phyloP scores from a whole-genome alignment of 1,140 invertebrate genomes.

The Drosophila murphyi region DNA sequence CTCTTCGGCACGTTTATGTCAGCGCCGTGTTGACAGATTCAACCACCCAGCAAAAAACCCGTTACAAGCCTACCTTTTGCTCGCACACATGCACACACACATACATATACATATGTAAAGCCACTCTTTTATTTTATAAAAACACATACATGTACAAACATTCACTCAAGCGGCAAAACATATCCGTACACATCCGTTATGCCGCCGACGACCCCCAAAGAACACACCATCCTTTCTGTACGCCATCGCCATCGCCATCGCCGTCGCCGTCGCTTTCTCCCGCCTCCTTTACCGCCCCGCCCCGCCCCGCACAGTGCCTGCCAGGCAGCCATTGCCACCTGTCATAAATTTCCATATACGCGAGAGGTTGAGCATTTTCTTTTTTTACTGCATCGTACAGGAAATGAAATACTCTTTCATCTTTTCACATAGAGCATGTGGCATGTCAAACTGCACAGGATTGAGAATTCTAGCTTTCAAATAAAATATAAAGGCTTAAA shows the following conservation, averaged over 20 bases:
- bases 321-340: slow-evolving; percentile 71
- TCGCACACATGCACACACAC: slow-evolving; percentile 23
- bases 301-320: slow-evolving; percentile 15
- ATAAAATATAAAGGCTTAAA: too few relatives aligned
- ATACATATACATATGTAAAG: slow-evolving; percentile 43
- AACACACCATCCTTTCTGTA: slow-evolving; percentile 20
- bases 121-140: slow-evolving; percentile 79
- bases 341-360: slow-evolving; percentile 79
- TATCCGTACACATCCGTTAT: slow-evolving; percentile 78
- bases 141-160: slow-evolving; percentile 68
- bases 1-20: slow-evolving; percentile 57
- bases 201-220: slow-evolving; percentile 34
- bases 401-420: slow-evolving; percentile 40
- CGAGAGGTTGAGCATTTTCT: slow-evolving; percentile 60
- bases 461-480: too few relatives aligned
- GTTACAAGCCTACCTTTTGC: slow-evolving; percentile 44
- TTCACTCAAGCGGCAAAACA: slow-evolving; percentile 79
- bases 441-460: too few relatives aligned
- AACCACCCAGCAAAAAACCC: slow-evolving; percentile 74
- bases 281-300: neutral
- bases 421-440: neutral
- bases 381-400: slow-evolving; percentile 18
- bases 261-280: too few relatives aligned
- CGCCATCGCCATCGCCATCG: too few relatives aligned
- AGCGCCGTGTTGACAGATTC: slow-evolving; percentile 72